Evolutionary conservation across 2,113 vertebrate genomes (phyloP), one percentile per base, ranked within the genome.

Genomic region (Cervus canadensis): DNA sequence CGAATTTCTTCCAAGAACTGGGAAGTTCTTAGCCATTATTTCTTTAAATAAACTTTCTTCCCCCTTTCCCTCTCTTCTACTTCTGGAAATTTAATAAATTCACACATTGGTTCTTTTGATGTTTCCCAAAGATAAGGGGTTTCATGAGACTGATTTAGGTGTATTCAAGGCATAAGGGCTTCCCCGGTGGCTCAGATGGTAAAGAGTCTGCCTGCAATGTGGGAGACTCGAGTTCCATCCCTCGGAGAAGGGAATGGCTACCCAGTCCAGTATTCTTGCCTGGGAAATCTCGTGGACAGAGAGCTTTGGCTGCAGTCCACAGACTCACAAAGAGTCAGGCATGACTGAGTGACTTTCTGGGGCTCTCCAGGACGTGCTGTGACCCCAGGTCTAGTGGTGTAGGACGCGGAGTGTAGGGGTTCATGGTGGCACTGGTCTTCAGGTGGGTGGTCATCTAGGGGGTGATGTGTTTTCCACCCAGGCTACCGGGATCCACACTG

Each of bases 391-490:
- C 43, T 50, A 48, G 59, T 3, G 28, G 28, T n/a, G 28, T 1
- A 15, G 28, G 43, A 19, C 6, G 14, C 0, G 19, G 5, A 48
- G 36, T 19, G 0, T 19, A n/a, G 43, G 43, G 30, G 28, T 19
- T 10, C 9, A 11, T 6, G 26, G 59, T 23, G 28, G 30, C 19
- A 23, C 43, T 3, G 40, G 17, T 48, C 10, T 45, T 3, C n/a
- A 40, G 43, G 43, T 40, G 40, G 40, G 40, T 40, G 40, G 40
- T 40, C 40, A 40, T 59, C 43, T 5, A 2, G 11, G 12, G 9
- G 3, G 9, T 15, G 28, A 48, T 15, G 6, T 21, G 16, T 60
- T 13, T 45, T 33, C 40, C 36, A 86, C 17, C 48, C 84, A 33
- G 59, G 28, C 43, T 17, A 2, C 43, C 14, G 84, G 28, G 16